phyloP scores from a whole-genome alignment of 2,797 vertebrate genomes.

The Eremophila alpestris region DNA sequence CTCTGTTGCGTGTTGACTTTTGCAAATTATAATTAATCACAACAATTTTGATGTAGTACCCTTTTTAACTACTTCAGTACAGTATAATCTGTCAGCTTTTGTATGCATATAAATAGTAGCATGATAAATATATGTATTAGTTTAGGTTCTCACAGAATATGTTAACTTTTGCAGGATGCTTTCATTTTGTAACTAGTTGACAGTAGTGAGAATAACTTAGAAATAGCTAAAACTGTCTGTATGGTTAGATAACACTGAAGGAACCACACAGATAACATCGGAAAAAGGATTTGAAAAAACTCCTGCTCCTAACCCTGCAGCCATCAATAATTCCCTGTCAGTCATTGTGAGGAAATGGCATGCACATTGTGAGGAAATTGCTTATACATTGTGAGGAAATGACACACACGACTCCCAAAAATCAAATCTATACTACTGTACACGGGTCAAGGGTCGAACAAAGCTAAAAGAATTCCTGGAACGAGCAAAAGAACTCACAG shows the following conservation, averaged over 20 bases:
- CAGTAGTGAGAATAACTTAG: background rate
- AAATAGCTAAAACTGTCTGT: background rate
- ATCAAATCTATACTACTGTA: background rate
- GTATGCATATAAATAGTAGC: background rate
- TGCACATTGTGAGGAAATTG: background rate
- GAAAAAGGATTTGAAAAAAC: background rate
- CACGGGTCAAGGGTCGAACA: background rate
- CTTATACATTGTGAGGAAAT: background rate
- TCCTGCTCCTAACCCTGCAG: background rate
- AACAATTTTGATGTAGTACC: background rate
- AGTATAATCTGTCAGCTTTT: background rate
- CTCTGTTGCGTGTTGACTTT: background rate
- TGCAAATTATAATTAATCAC: background rate
- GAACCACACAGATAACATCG: background rate
- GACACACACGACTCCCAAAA: background rate
- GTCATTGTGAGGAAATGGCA: background rate
- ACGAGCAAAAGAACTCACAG: background rate
- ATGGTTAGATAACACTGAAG: background rate
- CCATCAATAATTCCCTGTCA: background rate
- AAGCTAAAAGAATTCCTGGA: background rate
- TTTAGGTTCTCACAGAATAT: background rate
- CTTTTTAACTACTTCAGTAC: background rate
- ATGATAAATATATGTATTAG: background rate
- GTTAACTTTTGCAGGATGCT: background rate
- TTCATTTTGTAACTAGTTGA: background rate